phyloP scores from a whole-genome alignment of 2,797 vertebrate genomes.

The Cetoscarus ocellatus region DNA sequence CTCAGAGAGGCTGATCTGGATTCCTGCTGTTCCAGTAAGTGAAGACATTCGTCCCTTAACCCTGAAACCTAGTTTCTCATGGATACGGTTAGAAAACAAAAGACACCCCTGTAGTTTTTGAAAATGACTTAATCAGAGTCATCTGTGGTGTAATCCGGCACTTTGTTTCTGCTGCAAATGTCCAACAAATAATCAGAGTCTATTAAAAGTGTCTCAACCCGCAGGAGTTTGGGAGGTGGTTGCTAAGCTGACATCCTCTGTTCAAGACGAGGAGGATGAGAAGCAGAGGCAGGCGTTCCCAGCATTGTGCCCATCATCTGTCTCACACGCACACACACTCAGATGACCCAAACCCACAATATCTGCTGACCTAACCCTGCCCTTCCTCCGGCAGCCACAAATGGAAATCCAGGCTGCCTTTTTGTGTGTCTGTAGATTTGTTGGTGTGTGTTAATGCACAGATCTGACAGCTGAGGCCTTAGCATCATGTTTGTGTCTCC shows the following conservation, averaged over 20 bases:
- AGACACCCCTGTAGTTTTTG: slow-evolving; percentile 13
- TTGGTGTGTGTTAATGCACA: slow-evolving; percentile 19
- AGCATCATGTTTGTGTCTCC: slow-evolving; percentile 31
- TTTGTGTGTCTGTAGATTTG: slow-evolving; percentile 28
- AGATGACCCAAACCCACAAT: slow-evolving; percentile 72
- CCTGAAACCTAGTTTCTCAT: slow-evolving; percentile 17
- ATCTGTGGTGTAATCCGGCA: slow-evolving; percentile 31
- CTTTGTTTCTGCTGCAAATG: slow-evolving; percentile 22
- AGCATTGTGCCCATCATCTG: slow-evolving; percentile 54
- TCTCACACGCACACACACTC: slow-evolving; percentile 39
- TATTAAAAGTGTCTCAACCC: slow-evolving; percentile 45
- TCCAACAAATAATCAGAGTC: slow-evolving; percentile 37
- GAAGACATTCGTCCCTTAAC: slow-evolving; percentile 27
- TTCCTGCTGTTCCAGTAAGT: slow-evolving; percentile 34
- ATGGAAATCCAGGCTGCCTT: slow-evolving; percentile 74
- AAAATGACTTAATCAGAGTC: slow-evolving; percentile 6
- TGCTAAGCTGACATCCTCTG: slow-evolving; percentile 54
- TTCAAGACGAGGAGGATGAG: slow-evolving; percentile 49
- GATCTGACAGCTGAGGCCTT: slow-evolving; percentile 35
- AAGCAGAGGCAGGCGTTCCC: slow-evolving; percentile 57
- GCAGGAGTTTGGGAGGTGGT: slow-evolving; percentile 46
- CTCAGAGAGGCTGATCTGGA: slow-evolving; percentile 14
- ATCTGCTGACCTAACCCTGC: slow-evolving; percentile 71
- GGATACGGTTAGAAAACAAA: slow-evolving; percentile 34
- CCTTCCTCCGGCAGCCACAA: slow-evolving; percentile 72